Evolutionary conservation across 2,113 vertebrate genomes (phyloP).

Genomic region (Willisornis vidua): DNA sequence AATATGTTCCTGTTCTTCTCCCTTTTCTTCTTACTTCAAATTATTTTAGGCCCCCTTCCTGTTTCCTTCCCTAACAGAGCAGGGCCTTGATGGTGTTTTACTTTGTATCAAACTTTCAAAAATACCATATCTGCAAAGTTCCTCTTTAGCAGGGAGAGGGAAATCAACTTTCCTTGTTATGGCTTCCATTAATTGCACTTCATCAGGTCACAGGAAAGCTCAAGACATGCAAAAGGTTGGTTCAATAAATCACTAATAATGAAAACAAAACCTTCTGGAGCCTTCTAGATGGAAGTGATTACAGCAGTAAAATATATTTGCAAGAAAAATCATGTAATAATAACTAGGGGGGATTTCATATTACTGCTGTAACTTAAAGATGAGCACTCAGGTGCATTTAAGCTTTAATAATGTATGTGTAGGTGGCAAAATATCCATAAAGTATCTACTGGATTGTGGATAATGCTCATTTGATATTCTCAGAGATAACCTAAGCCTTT

Average conservation of each 20-base stretch:
- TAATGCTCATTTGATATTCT: slow-evolving; percentile 15
- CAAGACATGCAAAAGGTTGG: background rate
- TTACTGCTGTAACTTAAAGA: slow-evolving; percentile 23
- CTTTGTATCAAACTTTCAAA: background rate
- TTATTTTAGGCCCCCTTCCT: background rate
- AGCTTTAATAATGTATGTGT: slow-evolving; percentile 30
- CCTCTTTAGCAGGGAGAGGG: background rate
- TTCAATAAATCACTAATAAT: slow-evolving; percentile 23
- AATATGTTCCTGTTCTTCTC: background rate
- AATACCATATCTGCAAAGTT: background rate
- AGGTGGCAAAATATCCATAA: slow-evolving; percentile 36
- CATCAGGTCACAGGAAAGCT: slow-evolving; percentile 6
- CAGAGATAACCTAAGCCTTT: background rate
- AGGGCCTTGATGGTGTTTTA: background rate
- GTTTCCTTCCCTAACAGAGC: slow-evolving; percentile 7
- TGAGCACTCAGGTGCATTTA: background rate
- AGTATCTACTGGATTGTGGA: background rate
- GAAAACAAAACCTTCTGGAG: background rate
- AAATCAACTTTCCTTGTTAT: slow-evolving; percentile 6
- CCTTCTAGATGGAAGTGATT: background rate
- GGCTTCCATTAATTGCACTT: slow-evolving; percentile 55
- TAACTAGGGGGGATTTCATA: background rate
- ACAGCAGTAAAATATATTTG: slow-evolving; percentile 18
- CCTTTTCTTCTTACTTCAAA: background rate
- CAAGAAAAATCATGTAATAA: slow-evolving; percentile 11